Evolutionary conservation across 2,888 invertebrate genomes (phyloP).

Genomic region (Cheilosia pagana): DNA sequence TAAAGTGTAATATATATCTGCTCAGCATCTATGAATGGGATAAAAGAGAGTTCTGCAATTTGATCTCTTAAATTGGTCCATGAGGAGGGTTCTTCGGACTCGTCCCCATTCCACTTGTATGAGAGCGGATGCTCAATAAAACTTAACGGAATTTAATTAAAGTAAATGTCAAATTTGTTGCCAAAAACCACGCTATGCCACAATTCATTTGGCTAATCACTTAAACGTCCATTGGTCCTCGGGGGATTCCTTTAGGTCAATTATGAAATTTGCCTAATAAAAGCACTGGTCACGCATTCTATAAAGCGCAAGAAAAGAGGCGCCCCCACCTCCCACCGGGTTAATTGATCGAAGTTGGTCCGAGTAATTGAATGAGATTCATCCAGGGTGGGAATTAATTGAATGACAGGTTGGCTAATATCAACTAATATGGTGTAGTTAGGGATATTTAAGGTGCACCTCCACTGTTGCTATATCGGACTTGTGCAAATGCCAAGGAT

Average conservation of each 20-base stretch:
- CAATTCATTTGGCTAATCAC: constrained; percentile 65
- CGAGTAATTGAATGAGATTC: constrained; percentile 35
- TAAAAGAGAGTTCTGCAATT: constrained; percentile 25
- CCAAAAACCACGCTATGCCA: constrained; percentile 55
- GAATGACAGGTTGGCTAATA: constrained; percentile 5
- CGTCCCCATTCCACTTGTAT: constrained; percentile 3
- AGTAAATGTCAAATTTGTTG: constrained; percentile 56
- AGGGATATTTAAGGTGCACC: background rate
- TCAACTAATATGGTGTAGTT: background rate
- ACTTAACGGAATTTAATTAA: constrained; percentile 66
- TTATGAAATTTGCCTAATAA: constrained; percentile 45
- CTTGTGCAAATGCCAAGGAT: no score
- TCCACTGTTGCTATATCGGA: background rate
- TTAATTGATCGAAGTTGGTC: constrained; percentile 22
- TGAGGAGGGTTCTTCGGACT: background rate
- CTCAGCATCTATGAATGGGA: constrained; percentile 21
- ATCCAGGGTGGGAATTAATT: constrained; percentile 42
- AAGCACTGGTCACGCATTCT: constrained; percentile 55
- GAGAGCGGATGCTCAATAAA: constrained; percentile 1
- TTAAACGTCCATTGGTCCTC: constrained; percentile 28
- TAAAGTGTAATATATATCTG: background rate
- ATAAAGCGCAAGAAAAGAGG: background rate
- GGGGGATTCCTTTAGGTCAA: constrained; percentile 23
- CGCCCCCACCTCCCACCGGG: constrained; percentile 20
- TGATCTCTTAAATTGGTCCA: constrained; percentile 60